A percentile compares a stretch with the other conserved stretches of the same genome.
phyloP scores from a whole-genome alignment of 2,113 vertebrate genomes.

The Antechinus stuartii region DNA sequence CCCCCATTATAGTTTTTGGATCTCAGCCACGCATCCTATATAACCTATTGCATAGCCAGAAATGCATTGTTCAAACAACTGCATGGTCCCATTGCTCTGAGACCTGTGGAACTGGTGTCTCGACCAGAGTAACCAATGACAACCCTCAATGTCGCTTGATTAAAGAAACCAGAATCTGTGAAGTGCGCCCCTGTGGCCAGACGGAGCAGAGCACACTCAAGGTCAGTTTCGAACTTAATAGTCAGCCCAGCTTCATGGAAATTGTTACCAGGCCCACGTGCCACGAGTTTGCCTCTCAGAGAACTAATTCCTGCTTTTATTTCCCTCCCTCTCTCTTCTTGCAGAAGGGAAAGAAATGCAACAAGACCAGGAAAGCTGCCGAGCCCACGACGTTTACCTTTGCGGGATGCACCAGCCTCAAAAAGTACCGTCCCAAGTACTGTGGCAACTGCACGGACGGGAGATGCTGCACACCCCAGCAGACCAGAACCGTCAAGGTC shows the following conservation, averaged over 20 bases:
- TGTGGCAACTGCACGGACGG: conserved; percentile 96
- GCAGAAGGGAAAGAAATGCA: conserved; percentile 99
- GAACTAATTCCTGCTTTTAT: conserved; percentile 29
- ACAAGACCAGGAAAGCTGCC: conserved; percentile 92
- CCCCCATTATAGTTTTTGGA: conserved; percentile 83
- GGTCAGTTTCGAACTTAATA: conserved; percentile 84
- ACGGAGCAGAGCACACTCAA: conserved; percentile 91
- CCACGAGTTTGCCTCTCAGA: not conserved
- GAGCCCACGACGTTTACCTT: conserved; percentile 92
- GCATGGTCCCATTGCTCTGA: conserved; percentile 98
- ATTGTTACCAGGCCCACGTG: not conserved
- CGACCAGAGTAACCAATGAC: conserved; percentile 96
- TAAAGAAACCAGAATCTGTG: conserved; percentile 96
- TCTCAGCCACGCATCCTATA: conserved; percentile 83
- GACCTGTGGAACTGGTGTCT: conserved; percentile 96
- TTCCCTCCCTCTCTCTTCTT: conserved; percentile 52
- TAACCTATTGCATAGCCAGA: conserved; percentile 89
- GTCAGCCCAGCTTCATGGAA: not conserved
- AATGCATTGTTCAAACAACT: conserved; percentile 97
- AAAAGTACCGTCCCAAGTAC: conserved; percentile 96
- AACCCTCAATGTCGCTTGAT: conserved; percentile 95
- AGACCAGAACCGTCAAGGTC: conserved; percentile 96
- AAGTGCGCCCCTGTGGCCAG: conserved; percentile 96
- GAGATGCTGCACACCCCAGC: conserved; percentile 95
- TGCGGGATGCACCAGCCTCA: conserved; percentile 94